Conservation (phyloP, 1,140 invertebrate genomes). For the Zaprionus davidi region DNA sequence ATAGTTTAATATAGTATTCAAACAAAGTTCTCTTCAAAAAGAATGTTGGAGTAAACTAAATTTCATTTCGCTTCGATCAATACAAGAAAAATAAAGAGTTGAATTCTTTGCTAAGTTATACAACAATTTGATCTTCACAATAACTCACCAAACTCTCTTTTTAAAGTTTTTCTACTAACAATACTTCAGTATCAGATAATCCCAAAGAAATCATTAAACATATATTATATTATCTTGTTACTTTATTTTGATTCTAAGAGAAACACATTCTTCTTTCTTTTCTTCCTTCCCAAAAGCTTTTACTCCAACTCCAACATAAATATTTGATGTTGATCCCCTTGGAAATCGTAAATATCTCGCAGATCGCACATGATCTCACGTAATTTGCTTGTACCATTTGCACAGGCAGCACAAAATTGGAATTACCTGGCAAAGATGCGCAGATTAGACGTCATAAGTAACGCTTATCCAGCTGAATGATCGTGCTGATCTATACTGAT, state of each 20-base stretch:
- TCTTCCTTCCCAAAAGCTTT: neutral
- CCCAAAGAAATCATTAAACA: no score
- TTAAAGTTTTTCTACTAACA: no score
- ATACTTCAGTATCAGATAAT: no score
- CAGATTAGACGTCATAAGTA: constrained; percentile 10
- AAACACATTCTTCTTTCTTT: neutral
- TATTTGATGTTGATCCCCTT: neutral
- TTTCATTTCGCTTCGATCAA: neutral
- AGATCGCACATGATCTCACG: neutral
- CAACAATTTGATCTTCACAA: neutral
- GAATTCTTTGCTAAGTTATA: neutral
- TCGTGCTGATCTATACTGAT: constrained; percentile 29
- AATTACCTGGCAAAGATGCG: constrained; percentile 11
- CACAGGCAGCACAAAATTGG: neutral
- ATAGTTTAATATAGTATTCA: neutral
- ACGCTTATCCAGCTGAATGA: constrained; percentile 10
- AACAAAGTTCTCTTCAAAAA: neutral
- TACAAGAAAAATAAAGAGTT: neutral
- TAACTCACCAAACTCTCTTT: neutral
- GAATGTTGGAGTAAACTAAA: neutral
- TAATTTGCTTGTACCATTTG: neutral
- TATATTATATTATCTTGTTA: no score
- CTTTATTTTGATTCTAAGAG: neutral
- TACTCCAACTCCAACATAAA: neutral
- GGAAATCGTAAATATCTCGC: neutral